Percentiles rank a stretch among this genome's conserved stretches.
These are phyloP conservation scores for Chaetophractus vellerosus DNA, from an alignment of 2,797 vertebrate species.

Conservation along the genomic window DNA sequence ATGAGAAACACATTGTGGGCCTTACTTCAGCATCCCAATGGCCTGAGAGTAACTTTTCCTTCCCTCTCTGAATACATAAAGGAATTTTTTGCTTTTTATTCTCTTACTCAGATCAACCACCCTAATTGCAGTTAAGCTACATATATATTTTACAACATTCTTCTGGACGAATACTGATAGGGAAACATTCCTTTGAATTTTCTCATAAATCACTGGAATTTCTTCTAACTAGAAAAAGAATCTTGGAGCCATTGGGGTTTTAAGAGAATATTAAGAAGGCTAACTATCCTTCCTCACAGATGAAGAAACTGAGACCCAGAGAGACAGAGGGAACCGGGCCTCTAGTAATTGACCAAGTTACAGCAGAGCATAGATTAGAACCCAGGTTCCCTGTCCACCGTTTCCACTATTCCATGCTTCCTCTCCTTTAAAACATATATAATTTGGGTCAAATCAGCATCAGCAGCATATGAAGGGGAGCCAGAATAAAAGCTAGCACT, in stretches of 20 bases:
- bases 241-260: not conserved
- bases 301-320: not conserved
- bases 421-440: too few species aligned
- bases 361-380: not conserved
- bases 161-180: not conserved
- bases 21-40: not conserved
- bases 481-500: too few species aligned
- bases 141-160: not conserved
- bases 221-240: not conserved
- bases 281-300: not conserved
- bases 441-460: too few species aligned
- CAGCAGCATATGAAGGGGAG: too few species aligned
- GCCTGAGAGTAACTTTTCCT: not conserved
- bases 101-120: not conserved
- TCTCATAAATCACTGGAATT: not conserved
- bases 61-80: not conserved
- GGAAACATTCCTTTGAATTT: not conserved
- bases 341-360: not conserved
- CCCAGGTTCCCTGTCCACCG: not conserved
- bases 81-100: not conserved
- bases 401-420: too few species aligned
- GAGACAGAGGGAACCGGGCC: not conserved
- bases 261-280: not conserved
- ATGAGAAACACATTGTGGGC: not conserved
- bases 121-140: not conserved